Base-by-base conservation (phyloP, 2,113 vertebrate species). In the Gallinago paraguaiae region DNA sequence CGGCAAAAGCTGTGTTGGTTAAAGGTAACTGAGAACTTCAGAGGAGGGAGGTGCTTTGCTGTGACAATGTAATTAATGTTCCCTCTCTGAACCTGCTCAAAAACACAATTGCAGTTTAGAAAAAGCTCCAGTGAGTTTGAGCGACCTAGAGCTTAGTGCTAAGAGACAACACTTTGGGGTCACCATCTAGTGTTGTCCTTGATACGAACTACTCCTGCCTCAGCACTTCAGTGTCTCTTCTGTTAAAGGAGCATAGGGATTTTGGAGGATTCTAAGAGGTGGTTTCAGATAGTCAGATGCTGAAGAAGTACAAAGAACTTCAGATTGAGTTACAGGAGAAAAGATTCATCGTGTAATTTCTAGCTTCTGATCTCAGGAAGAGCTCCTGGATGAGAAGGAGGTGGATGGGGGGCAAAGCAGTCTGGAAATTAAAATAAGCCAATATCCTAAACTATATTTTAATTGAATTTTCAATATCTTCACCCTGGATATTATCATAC, bases 401-500 rank as follows among this genome's bases (percentile, higher is more conserved):
- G 57, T 65, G 30, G 20, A 50, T 64, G 51, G 64, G 78, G 65
- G 23, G 59, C 39, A 89, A 76, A 79, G 72, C 57, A 82, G 86
- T 18, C 50, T 93, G 60, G 43, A 95, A 95, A 93, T 96, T 93
- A 97, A 96, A 95, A 87, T 86, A 94, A 91, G 41, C 51, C 74
- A 88, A 94, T 97, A 93, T 89, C 51, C 79, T 72, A 94, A 96
- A 97, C 90, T 96, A 60, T 87, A 87, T 90, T 94, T 90, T 97
- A 97, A 97, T 96, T 93, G 93, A 86, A 92, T 96, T 96, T 97
- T 97, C 96, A 96, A 50, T 97, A 96, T 94, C 80, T 89, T 96
- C 71, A 81, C 92, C 85, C 95, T 87, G 74, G 70, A 96, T 94
- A 89, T 93, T 94, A 96, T 95, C 88, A 93, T 94, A 93, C 48